phyloP scores from a whole-genome alignment of 2,797 vertebrate species.

The Scarus forsteni region DNA sequence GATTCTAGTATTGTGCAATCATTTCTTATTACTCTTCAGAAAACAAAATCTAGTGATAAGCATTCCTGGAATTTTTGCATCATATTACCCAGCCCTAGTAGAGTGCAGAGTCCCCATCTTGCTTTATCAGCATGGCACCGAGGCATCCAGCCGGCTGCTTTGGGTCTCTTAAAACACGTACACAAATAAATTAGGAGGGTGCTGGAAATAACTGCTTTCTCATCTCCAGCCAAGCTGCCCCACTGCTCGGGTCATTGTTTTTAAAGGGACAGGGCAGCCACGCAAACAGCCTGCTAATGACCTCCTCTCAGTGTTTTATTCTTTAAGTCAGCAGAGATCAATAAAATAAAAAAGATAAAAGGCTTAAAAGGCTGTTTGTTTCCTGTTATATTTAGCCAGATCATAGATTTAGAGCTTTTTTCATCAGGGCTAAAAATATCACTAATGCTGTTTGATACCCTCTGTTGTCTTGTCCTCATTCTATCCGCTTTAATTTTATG shows the following conservation, averaged over 20 bases:
- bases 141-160: slow-evolving; percentile 60
- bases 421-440: slow-evolving; percentile 62
- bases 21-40: too few relatives aligned
- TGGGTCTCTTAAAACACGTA: slow-evolving; percentile 70
- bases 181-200: slow-evolving; percentile 72
- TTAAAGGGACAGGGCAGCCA: slow-evolving; percentile 60
- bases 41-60: too few relatives aligned
- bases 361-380: slow-evolving; percentile 58
- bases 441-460: slow-evolving; percentile 43
- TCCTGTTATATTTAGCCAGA: slow-evolving; percentile 50
- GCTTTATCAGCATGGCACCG: slow-evolving; percentile 73
- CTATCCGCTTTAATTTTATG: slow-evolving; percentile 52
- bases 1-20: too few relatives aligned
- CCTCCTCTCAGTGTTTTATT: slow-evolving; percentile 18
- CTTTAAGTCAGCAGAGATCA: slow-evolving; percentile 58
- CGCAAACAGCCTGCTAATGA: slow-evolving; percentile 21
- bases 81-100: too few relatives aligned
- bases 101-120: slow-evolving; percentile 61
- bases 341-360: slow-evolving; percentile 53
- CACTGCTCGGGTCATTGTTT: slow-evolving; percentile 71
- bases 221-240: slow-evolving; percentile 73
- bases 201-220: slow-evolving; percentile 76
- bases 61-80: too few relatives aligned
- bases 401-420: slow-evolving; percentile 48
- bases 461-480: slow-evolving; percentile 57